Evolutionary conservation across 2,888 invertebrate genomes (phyloP).

Genomic region (Arctia plantaginis): DNA sequence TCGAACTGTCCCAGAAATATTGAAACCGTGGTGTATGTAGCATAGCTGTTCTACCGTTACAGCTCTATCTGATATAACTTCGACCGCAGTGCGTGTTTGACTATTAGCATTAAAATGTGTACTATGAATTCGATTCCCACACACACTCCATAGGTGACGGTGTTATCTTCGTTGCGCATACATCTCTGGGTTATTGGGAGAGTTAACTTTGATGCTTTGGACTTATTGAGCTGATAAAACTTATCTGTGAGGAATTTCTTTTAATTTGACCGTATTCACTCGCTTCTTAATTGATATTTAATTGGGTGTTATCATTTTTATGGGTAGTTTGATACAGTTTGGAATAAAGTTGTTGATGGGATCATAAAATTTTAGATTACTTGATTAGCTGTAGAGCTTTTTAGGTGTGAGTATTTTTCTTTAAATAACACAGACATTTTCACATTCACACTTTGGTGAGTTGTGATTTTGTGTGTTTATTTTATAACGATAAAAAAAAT

Average conservation of each 20-base stretch:
- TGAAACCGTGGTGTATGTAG: not conserved
- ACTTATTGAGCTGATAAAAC: conserved; percentile 33
- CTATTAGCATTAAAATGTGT: conserved; percentile 43
- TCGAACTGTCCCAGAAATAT: not conserved
- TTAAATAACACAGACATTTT: not conserved
- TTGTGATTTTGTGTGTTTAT: too few relatives aligned
- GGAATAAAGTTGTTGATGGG: conserved; percentile 21
- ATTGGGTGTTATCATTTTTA: conserved; percentile 40
- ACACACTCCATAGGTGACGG: conserved; percentile 41
- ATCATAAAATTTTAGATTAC: conserved; percentile 10
- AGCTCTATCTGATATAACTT: conserved; percentile 43
- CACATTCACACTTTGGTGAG: not conserved
- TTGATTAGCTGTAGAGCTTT: conserved; percentile 5
- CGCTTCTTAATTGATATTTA: conserved; percentile 45
- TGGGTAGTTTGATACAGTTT: conserved; percentile 19
- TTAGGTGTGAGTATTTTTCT: not conserved
- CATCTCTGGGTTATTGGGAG: not conserved
- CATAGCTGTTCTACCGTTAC: conserved; percentile 35
- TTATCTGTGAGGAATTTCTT: conserved; percentile 42
- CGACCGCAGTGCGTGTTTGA: conserved; percentile 34
- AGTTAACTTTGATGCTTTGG: conserved; percentile 7
- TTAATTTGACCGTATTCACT: conserved; percentile 31
- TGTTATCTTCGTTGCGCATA: conserved; percentile 34
- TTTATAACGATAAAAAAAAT: too few relatives aligned
- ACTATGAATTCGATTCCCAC: conserved; percentile 23